Evolutionary conservation across 2,797 vertebrate species (phyloP).

Genomic region (Sus cebifrons): DNA sequence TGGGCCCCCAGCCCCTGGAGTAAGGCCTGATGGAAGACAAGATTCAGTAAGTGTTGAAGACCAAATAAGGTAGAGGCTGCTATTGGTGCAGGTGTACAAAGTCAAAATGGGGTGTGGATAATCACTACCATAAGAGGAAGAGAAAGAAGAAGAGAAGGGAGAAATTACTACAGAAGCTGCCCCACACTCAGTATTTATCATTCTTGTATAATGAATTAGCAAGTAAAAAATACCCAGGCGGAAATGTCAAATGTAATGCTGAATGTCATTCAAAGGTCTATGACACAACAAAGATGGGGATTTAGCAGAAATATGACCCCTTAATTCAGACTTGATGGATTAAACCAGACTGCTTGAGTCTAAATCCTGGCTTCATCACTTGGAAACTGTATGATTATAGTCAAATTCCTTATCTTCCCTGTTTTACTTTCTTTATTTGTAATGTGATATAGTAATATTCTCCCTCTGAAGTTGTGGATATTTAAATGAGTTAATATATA

Average conservation of each 20-base stretch:
- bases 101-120: background rate
- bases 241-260: background rate
- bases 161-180: slow-evolving; percentile 33
- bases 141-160: background rate
- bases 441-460: background rate
- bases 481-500: background rate
- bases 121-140: background rate
- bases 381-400: background rate
- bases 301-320: background rate
- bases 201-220: background rate
- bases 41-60: background rate
- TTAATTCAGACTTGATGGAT: background rate
- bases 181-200: too few relatives aligned
- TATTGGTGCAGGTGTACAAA: background rate
- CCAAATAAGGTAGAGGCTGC: background rate
- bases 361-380: background rate
- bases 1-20: too few relatives aligned
- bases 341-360: background rate
- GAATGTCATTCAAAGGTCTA: background rate
- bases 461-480: background rate
- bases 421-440: background rate
- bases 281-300: background rate
- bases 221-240: background rate
- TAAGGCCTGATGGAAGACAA: background rate
- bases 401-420: background rate